phyloP scores from a whole-genome alignment of 2,113 vertebrate genomes.

The Steatornis caripensis region DNA sequence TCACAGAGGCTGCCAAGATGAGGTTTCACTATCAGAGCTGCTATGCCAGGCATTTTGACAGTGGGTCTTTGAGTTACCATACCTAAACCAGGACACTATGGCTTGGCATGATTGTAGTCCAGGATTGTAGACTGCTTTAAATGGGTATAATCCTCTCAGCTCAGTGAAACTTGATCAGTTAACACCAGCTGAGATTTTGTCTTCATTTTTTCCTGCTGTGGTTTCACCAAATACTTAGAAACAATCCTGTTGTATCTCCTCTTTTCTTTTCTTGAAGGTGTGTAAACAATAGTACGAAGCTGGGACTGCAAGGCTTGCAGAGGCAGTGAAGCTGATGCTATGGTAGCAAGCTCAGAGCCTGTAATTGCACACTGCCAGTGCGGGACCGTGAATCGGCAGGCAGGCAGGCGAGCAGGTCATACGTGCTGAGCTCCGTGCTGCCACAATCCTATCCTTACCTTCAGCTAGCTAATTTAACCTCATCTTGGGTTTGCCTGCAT shows the following conservation, averaged over 20 bases:
- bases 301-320: neutral
- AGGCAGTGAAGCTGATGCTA: neutral
- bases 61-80: fast-evolving
- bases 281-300: neutral
- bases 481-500: neutral
- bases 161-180: no score
- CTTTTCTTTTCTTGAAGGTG: neutral
- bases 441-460: neutral
- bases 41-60: neutral
- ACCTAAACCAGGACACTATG: neutral
- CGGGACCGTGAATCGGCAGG: neutral
- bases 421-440: neutral
- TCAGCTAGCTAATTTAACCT: neutral
- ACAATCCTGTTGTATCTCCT: neutral
- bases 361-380: neutral
- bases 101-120: neutral
- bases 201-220: neutral
- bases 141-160: neutral
- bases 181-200: neutral
- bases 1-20: neutral
- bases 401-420: neutral
- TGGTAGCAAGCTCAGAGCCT: neutral
- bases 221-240: neutral
- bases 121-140: neutral
- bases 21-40: neutral